Base-by-base conservation (phyloP, 2,113 vertebrate genomes). In the Pseudorasbora parva region DNA sequence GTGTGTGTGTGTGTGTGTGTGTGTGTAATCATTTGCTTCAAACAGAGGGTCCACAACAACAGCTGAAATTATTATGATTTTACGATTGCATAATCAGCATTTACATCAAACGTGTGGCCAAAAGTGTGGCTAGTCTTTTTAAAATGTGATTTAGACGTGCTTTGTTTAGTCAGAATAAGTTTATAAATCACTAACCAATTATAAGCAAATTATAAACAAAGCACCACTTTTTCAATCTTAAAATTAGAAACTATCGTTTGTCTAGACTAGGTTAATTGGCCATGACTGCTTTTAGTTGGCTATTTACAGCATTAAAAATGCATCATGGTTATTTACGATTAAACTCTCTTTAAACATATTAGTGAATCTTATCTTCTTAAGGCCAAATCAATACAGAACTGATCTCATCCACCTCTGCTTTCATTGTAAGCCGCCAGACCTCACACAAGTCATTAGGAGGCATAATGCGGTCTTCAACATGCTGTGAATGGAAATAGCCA, bases 331-430 rank as follows among this genome's bases (percentile, higher is more conserved):
- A 69, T 62, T 59, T 57, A 86, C 73, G 82, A 89, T 89, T 88
- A 86, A 30, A 84, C 17, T 73, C 41, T 62, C 84, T 82, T 89
- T 73, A 78, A 89, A 86, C 25, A 30, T 64, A 79, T 88, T 85
- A 81, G 43, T 74, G 79, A 59, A 66, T 62, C 74, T 89, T 82
- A 90, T 91, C 88, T 89, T 80, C 74, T 60, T 74, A 76, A 84
- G 82, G 86, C 43, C 43, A 81, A 87, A 91, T 90, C 90, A 86
- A 91, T 90, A 88, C 5, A 51, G 49, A 83, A 62, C 81, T 82
- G 75, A 79, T 87, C 87, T 87, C 87, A 86, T 86, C 85, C 83
- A 86, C 82, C 86, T 82, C 72, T 78, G 83, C 88, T 90, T 88
- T 86, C 33, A 88, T 89, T 86, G 84, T n/a, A 62, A 76, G 78